Conservation (phyloP, 64 coral and sea anemone genomes). For the Pachyseris speciosa region DNA sequence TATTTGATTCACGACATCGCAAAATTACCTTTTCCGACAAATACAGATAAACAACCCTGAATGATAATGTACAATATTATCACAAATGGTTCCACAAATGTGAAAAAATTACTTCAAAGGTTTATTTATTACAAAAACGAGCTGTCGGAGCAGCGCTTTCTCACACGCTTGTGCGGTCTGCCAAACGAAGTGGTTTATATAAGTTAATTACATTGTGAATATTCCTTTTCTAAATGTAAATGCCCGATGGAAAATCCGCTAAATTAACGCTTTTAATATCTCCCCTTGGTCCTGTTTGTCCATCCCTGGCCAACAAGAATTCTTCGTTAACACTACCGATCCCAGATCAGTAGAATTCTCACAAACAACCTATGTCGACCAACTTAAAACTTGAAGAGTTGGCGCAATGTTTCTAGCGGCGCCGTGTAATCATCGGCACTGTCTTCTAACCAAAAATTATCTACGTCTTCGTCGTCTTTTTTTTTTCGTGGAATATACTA, state of each 20-base stretch:
- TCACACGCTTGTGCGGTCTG: neutral
- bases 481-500: slow-evolving; percentile 13
- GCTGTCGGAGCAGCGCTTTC: neutral
- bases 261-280: slow-evolving; percentile 9
- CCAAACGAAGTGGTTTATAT: neutral
- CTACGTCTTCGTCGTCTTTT: too few relatives aligned
- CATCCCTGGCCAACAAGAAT: neutral
- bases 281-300: neutral
- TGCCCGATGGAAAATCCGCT: neutral
- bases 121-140: slow-evolving; percentile 32
- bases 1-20: neutral
- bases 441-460: neutral
- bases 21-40: neutral
- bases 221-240: neutral
- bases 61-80: neutral
- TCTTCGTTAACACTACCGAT: neutral
- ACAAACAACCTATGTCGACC: neutral
- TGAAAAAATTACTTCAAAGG: slow-evolving; percentile 5
- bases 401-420: neutral
- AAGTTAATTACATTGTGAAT: slow-evolving; percentile 23
- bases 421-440: neutral
- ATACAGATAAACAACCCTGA: neutral
- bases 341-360: neutral
- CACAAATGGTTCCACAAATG: neutral
- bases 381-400: neutral